A percentile compares a stretch with the other conserved stretches of the same genome.
phyloP scores from a whole-genome alignment of 2,797 vertebrate genomes.

The Myripristis murdjan region DNA sequence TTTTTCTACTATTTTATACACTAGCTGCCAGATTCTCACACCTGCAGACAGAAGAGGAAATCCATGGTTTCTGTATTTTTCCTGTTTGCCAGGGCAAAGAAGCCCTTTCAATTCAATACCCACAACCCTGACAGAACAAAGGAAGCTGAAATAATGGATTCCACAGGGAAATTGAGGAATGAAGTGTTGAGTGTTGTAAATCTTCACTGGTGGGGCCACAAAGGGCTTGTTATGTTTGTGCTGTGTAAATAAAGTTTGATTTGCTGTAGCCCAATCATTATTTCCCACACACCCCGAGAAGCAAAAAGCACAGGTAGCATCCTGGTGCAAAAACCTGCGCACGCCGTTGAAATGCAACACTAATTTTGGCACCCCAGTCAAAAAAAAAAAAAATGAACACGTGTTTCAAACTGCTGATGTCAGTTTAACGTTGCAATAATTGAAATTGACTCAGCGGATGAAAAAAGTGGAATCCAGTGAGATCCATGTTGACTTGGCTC shows the following conservation, averaged over 20 bases:
- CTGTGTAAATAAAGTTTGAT: slow-evolving; percentile 61
- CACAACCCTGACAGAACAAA: slow-evolving; percentile 71
- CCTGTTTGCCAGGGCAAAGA: slow-evolving; percentile 54
- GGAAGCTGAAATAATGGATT: slow-evolving; percentile 75
- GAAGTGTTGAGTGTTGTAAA: slow-evolving; percentile 66
- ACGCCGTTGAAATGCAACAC: background rate
- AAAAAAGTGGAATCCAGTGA: no score
- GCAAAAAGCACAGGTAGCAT: slow-evolving; percentile 1
- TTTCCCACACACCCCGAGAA: slow-evolving; percentile 53
- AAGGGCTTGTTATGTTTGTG: slow-evolving; percentile 60
- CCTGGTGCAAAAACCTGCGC: background rate
- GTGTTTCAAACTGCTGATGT: background rate
- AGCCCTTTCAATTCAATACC: slow-evolving; percentile 64
- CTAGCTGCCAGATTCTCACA: slow-evolving; percentile 30
- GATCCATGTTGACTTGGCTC: no score
- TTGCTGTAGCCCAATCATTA: slow-evolving; percentile 50
- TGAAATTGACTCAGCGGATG: no score
- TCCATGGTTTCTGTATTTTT: slow-evolving; percentile 54
- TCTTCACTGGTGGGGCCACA: slow-evolving; percentile 66
- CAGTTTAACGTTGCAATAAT: background rate
- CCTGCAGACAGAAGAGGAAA: slow-evolving; percentile 48
- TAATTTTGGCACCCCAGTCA: background rate
- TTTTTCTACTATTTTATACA: slow-evolving; percentile 30
- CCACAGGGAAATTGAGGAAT: slow-evolving; percentile 70
- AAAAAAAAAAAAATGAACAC: no score